These are phyloP conservation scores for Callipepla squamata DNA, from an alignment of 2,113 vertebrate species.

Conservation along the genomic window DNA sequence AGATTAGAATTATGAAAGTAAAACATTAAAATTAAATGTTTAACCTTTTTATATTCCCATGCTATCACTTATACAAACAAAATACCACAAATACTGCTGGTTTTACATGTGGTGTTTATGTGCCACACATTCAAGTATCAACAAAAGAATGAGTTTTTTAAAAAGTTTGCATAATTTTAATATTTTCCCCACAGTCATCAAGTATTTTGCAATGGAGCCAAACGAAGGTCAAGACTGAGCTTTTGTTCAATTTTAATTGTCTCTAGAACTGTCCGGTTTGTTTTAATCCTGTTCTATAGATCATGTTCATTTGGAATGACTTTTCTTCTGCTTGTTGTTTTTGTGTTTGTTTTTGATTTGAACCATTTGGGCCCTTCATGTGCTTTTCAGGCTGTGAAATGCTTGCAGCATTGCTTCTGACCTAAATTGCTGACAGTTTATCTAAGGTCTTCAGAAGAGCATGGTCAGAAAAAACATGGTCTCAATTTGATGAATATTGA, in stretches of 20 bases:
- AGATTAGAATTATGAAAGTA: background rate
- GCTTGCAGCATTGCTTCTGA: background rate
- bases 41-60: background rate
- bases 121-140: background rate
- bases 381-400: background rate
- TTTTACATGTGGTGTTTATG: background rate
- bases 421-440: background rate
- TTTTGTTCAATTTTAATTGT: background rate
- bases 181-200: background rate
- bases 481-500: background rate
- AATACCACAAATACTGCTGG: accelerated
- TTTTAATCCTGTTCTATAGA: background rate
- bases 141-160: background rate
- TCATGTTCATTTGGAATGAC: background rate
- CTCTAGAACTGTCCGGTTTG: background rate
- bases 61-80: background rate
- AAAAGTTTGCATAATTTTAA: accelerated
- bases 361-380: background rate
- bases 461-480: background rate
- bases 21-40: background rate
- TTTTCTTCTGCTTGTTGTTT: background rate
- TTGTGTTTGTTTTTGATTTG: background rate
- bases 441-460: background rate
- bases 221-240: background rate
- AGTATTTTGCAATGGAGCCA: background rate